Evolutionary conservation across 2,888 invertebrate genomes (phyloP), one percentile per base, ranked within the genome.

Genomic region (Phragmatobia fuliginosa): DNA sequence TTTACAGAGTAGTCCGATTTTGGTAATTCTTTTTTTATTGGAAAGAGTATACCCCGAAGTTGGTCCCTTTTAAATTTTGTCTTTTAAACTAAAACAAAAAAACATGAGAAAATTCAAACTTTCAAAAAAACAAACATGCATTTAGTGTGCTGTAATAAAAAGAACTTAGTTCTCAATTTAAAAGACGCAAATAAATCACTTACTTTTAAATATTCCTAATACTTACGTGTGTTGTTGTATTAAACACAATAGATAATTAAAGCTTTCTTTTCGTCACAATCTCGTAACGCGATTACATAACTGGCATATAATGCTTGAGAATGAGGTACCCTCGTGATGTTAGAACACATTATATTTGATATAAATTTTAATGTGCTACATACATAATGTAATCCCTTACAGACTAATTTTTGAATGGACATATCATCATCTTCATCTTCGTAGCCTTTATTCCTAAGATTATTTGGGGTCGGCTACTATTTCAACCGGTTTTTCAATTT

Each of bases 251-350:
- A 68, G 68, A 38, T 58, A 80, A 66, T 70, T 74, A 74, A 28
- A 59, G 72, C 77, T 79, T 80, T 80, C 73, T 80, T 76, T 73
- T 66, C 72, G 31, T 64, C 33, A 68, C n/a, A 32, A 63, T 66
- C 68, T 62, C 58, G 66, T 73, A 69, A 70, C 56, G 18, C 14
- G 25, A 69, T 79, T 74, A 74, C 67, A 41, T 75, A 79, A 72
- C 65, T 38, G 10, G 64, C 14, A 67, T 28, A 38, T 64, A 52
- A 65, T 25, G 28, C 58, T 71, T 69, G 70, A 68, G 59, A 72
- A 70, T 70, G 36, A 56, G 61, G 68, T 67, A 31, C 62, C 71
- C 66, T 68, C 52, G 59, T 70, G 67, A 73, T 66, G 38, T 38
- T 58, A 67, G 45, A 32, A 49, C n/a, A 31, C 68, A 66, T 61